Base-by-base conservation (phyloP, 1,140 invertebrate species). In the Drosophila murphyi region DNA sequence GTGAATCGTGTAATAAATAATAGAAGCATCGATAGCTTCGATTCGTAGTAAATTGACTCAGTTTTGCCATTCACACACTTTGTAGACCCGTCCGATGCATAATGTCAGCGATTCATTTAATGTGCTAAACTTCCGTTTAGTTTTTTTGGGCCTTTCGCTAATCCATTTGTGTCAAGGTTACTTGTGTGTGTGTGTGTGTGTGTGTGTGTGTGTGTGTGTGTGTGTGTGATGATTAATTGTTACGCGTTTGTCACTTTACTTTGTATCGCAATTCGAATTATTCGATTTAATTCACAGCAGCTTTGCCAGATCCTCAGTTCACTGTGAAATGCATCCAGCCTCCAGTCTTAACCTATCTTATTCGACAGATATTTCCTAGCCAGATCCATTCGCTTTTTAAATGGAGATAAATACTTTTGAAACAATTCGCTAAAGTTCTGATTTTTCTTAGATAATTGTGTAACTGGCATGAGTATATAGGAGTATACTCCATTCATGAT, bases 141-240 rank as follows among this genome's bases (percentile, higher is more conserved):
- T 65, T 54, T 35, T 62, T 62, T 20, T 34, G 45, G n/a, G 35
- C 10, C 29, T 55, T 64, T 6, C 37, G 37, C 41, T 37, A 61
- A 47, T 62, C 20, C 43, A 32, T 12, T 32, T 41, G n/a, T 51
- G 31, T 20, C 3, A 39, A 34, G n/a, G 47, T 41, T 4, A 20
- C 20, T 20, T 20, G 20, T 20, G 20, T 20, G 20, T 20, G 0
- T 20, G 20, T 31, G 20, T 79, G 28, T 56, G 60, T 20, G 0
- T 20, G 20, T 20, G 20, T 20, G 20, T 20, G 20, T 20, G 20
- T 20, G 20, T 20, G 20, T 31, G 20, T 79, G 12, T 56, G 60
- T 41, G 10, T 50, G 29, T 5, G 28, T 20, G 37, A 65, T 80
- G 80, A 82, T 82, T 83, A 82, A 82, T 82, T 82, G 69, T 78